A percentile compares a stretch with the other conserved stretches of the same genome.
phyloP scores from a whole-genome alignment of 1,140 invertebrate genomes.

The Sweltsa coloradensis region DNA sequence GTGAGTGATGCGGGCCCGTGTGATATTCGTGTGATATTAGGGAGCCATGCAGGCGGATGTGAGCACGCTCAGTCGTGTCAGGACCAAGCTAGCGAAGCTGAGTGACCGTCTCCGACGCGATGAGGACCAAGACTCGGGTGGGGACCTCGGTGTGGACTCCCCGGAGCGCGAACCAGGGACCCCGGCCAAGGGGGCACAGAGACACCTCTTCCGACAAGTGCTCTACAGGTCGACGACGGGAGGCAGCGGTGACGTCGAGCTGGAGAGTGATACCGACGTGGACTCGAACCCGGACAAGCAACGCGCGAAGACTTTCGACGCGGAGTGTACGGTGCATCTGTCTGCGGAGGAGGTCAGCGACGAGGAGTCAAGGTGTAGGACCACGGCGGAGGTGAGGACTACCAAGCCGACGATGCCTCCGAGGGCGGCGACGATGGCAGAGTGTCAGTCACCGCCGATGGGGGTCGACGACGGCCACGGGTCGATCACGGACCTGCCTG shows the following conservation, averaged over 20 bases:
- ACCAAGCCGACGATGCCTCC: neutral
- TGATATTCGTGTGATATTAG: neutral
- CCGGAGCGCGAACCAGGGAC: neutral
- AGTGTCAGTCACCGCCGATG: constrained; percentile 14
- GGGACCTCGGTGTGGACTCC: neutral
- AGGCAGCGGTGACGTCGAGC: constrained; percentile 14
- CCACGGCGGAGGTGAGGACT: too few relatives aligned
- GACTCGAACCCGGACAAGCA: constrained; percentile 21
- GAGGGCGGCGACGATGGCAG: constrained; percentile 6
- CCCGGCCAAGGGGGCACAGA: neutral
- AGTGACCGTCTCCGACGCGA: constrained; percentile 5
- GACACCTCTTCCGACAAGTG: constrained; percentile 6
- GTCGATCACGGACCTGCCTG: constrained; percentile 1
- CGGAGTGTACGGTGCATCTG: neutral
- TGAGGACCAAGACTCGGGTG: too few relatives aligned
- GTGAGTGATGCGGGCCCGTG: too few relatives aligned
- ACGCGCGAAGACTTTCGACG: constrained; percentile 8
- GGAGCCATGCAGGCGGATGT: constrained; percentile 8
- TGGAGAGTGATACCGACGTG: constrained; percentile 23
- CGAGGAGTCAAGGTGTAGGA: too few relatives aligned
- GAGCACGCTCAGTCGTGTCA: constrained; percentile 5
- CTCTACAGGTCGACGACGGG: constrained; percentile 15
- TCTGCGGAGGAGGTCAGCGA: too few relatives aligned
- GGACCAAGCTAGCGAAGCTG: constrained; percentile 10
- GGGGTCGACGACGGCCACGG: constrained; percentile 10